Evolutionary conservation across 2,888 invertebrate genomes (phyloP), one percentile per base, ranked within the genome.

Genomic region (Drosophila nr. perissopoda): DNA sequence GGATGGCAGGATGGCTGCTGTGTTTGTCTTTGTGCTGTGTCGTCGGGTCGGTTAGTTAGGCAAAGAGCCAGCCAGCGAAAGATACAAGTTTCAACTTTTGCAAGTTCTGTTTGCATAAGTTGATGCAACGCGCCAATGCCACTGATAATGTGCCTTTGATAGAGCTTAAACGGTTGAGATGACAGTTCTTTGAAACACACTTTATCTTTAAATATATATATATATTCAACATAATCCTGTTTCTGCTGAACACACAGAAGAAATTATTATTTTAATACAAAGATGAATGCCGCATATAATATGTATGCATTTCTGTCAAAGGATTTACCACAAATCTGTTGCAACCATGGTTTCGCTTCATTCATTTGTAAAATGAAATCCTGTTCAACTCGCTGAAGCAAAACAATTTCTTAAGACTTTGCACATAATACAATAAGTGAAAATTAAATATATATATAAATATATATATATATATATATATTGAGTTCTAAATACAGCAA

Each of bases 81-180:
- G 57, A 62, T 40, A 40, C 16, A 18, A 78, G 56, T 63, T 77
- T 40, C 34, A 65, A 72, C 59, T 49, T 59, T 60, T 34, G 60
- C 79, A 66, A 68, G 62, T 67, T 53, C 53, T 48, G 42, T 31
- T 36, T 34, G 58, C 75, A 42, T 21, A 40, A 16, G 46, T 16
- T 16, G 7, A 16, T 25, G 46, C 21, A 46, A 25, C 46, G 46
- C 21, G 13, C 21, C 13, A 46, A 46, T 46, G 13, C 4, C 42
- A 4, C 42, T 46, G 42, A 46, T 16, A 36, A 18, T 16, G 18
- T 7, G 18, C 36, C 36, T 18, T 18, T 38, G 18, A 38, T 13
- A 46, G 13, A 21, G 46, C 21, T 7, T 13, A 46, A 46, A 46
- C 46, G 21, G 21, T 13, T 13, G 7, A 46, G 7, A 21, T 46